Percentiles rank a stretch among this genome's conserved stretches.
These are phyloP conservation scores for Cosmopolites sordidus DNA, from an alignment of 2,888 invertebrate species.

Conservation along the genomic window DNA sequence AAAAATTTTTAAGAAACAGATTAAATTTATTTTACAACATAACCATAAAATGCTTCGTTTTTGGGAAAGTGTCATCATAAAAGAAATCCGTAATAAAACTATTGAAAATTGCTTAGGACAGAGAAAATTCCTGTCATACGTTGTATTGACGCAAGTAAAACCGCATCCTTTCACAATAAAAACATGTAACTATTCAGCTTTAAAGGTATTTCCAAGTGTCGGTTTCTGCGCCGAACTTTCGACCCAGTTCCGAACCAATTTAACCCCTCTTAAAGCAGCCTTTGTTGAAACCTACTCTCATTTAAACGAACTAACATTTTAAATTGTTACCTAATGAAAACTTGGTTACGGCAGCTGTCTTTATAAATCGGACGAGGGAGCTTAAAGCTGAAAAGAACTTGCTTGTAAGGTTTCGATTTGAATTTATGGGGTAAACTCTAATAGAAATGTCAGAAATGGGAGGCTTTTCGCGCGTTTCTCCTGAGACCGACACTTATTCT, in stretches of 20 bases:
- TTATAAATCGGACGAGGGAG: constrained; percentile 1
- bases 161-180: not conserved
- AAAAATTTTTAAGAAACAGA: too few species aligned
- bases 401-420: constrained; percentile 1
- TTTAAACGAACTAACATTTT: constrained; percentile 12
- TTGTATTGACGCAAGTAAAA: too few species aligned
- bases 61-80: too few species aligned
- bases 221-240: constrained; percentile 6
- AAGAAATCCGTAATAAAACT: too few species aligned
- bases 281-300: constrained; percentile 8
- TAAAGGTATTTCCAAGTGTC: constrained; percentile 1
- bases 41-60: too few species aligned
- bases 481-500: too few species aligned
- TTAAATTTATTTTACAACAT: too few species aligned
- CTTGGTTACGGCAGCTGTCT: constrained; percentile 1
- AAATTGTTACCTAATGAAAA: constrained; percentile 13
- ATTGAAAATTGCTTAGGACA: too few species aligned
- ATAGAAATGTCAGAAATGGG: not conserved
- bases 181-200: not conserved
- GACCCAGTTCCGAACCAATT: constrained; percentile 9
- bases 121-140: too few species aligned
- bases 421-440: constrained; percentile 1
- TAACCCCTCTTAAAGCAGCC: constrained; percentile 4
- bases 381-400: not conserved
- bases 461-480: constrained; percentile 9